Evolutionary conservation across 2,113 vertebrate species (phyloP).

Genomic region (Spilogale gracilis): DNA sequence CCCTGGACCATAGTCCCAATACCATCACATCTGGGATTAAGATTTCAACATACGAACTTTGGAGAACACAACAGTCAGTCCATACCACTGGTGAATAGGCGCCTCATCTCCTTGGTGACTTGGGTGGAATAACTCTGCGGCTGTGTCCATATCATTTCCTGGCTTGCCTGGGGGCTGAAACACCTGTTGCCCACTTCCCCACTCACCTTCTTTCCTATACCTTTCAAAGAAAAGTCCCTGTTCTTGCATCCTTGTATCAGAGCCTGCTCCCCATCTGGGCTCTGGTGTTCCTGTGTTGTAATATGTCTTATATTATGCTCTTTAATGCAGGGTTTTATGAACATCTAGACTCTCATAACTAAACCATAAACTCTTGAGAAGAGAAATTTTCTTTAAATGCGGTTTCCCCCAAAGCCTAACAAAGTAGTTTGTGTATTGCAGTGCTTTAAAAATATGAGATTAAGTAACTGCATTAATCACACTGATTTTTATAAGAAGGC

Average conservation of each 20-base stretch:
- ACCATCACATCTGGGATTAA: background rate
- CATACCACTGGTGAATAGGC: background rate
- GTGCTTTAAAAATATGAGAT: background rate
- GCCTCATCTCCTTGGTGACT: background rate
- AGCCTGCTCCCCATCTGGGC: background rate
- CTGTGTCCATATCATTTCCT: background rate
- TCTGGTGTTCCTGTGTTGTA: background rate
- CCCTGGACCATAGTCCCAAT: background rate
- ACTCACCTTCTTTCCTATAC: background rate
- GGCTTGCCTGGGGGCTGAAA: background rate
- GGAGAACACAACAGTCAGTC: background rate
- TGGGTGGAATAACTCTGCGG: background rate
- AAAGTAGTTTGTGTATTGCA: background rate
- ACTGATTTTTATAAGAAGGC: background rate
- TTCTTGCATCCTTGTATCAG: background rate
- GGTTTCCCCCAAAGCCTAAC: background rate
- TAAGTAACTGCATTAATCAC: conserved; percentile 41
- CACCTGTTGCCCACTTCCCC: background rate
- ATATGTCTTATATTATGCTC: background rate
- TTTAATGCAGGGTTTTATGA: background rate
- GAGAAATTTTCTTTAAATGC: conserved; percentile 17
- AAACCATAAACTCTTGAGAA: conserved; percentile 19
- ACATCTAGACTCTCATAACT: background rate
- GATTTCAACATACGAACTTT: background rate
- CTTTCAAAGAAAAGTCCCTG: background rate